These are phyloP conservation scores for Cygnus atratus DNA, from an alignment of 2,113 vertebrate genomes.

Conservation along the genomic window DNA sequence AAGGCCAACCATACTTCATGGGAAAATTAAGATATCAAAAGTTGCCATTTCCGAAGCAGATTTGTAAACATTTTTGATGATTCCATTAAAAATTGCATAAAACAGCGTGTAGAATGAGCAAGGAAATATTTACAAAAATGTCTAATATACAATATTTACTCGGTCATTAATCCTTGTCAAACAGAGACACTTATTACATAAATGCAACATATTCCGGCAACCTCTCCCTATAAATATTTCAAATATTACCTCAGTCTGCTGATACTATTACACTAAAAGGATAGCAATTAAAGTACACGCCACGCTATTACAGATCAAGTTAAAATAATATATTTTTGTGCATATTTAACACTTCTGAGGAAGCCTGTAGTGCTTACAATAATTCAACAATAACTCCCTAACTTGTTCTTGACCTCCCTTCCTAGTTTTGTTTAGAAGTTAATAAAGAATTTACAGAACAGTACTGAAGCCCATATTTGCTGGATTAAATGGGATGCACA, in stretches of 20 bases:
- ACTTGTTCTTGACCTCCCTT: not conserved
- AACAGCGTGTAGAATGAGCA: not conserved
- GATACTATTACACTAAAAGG: not conserved
- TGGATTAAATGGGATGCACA: not conserved
- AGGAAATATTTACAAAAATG: conserved; percentile 41
- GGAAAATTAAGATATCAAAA: conserved; percentile 48
- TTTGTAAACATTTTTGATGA: conserved; percentile 53
- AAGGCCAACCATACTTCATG: conserved; percentile 21
- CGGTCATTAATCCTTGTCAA: conserved; percentile 39
- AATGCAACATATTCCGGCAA: not conserved
- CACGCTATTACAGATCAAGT: not conserved
- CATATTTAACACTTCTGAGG: not conserved
- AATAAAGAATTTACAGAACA: not conserved
- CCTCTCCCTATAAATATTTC: not conserved
- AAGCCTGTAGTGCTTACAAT: not conserved
- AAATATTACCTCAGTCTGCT: not conserved
- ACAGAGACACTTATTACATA: not conserved
- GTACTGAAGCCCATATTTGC: rapidly evolving
- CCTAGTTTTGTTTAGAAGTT: not conserved
- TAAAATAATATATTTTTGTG: not conserved
- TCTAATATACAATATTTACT: not conserved
- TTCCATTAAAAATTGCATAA: conserved; percentile 53
- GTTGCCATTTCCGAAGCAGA: conserved; percentile 24
- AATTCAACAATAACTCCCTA: not conserved
- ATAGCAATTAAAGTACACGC: not conserved